phyloP scores from a whole-genome alignment of 2,888 invertebrate genomes.

The Eucriotettix oculatus region DNA sequence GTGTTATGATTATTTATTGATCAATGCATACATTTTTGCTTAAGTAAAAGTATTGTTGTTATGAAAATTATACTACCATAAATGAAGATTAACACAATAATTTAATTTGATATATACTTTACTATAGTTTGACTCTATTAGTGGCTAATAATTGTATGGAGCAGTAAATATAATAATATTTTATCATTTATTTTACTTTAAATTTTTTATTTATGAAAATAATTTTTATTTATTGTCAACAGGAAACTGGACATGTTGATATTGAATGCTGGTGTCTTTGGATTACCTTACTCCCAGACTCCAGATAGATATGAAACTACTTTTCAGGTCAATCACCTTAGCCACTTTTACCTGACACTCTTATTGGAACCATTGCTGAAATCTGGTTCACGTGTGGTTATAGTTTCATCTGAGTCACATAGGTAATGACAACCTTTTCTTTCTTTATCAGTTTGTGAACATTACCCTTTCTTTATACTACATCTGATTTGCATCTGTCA shows the following conservation, averaged over 20 bases:
- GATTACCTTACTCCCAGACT: constrained; percentile 50
- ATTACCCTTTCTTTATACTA: not conserved
- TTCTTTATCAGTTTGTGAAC: not conserved
- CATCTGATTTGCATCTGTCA: no score
- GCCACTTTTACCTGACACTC: constrained; percentile 63
- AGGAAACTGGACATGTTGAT: constrained; percentile 57
- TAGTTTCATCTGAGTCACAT: constrained; percentile 82
- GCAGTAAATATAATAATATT: no score
- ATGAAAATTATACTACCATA: no score
- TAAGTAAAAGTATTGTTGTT: no score
- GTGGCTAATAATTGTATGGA: no score
- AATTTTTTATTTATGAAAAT: no score
- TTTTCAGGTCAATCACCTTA: constrained; percentile 78
- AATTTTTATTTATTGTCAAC: constrained; percentile 4
- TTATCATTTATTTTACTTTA: no score
- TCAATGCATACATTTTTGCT: no score
- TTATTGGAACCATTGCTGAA: constrained; percentile 54
- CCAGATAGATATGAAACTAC: constrained; percentile 58
- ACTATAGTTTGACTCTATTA: no score
- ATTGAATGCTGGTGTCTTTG: constrained; percentile 71
- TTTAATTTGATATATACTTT: no score
- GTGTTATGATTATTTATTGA: no score
- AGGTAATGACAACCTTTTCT: constrained; percentile 33
- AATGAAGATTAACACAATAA: no score
- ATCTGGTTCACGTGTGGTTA: constrained; percentile 51